Evolutionary conservation across 2,888 invertebrate species (phyloP).

Genomic region (Drosophila buzzatii): DNA sequence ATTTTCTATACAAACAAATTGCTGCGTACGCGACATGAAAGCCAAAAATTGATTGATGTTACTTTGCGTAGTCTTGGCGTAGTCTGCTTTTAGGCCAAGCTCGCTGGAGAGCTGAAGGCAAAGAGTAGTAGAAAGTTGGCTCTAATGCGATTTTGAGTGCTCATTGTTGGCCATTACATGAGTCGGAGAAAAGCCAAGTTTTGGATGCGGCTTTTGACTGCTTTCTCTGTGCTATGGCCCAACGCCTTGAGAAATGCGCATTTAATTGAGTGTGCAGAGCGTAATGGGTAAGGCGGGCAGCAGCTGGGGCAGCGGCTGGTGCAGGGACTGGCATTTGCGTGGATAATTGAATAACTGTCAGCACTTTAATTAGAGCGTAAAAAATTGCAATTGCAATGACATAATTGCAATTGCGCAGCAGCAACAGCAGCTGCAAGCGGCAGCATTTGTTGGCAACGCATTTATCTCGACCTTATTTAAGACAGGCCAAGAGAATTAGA

Average conservation of each 20-base stretch:
- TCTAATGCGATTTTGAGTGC: constrained; percentile 79
- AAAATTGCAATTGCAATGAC: constrained; percentile 55
- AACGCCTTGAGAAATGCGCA: constrained; percentile 62
- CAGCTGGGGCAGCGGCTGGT: background rate
- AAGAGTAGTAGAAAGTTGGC: constrained; percentile 45
- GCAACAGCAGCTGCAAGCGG: constrained; percentile 40
- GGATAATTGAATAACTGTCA: constrained; percentile 78
- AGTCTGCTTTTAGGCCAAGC: constrained; percentile 61
- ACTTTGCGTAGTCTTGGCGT: constrained; percentile 52
- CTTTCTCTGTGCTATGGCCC: constrained; percentile 37
- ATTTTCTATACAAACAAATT: constrained; percentile 80
- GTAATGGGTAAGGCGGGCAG: background rate
- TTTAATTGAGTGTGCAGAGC: constrained; percentile 66
- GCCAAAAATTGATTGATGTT: constrained; percentile 78
- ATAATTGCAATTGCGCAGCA: constrained; percentile 48
- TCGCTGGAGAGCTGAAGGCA: background rate
- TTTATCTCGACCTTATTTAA: constrained; percentile 53
- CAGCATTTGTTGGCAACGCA: constrained; percentile 57
- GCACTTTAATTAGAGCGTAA: constrained; percentile 77
- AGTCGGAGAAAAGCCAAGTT: constrained; percentile 26
- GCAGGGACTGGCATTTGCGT: constrained; percentile 18
- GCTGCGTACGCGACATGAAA: constrained; percentile 80
- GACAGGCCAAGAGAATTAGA: constrained; percentile 13
- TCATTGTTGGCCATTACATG: constrained; percentile 64
- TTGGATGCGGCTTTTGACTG: constrained; percentile 20